Evolutionary conservation across 2,113 vertebrate genomes (phyloP).

Genomic region (Hylia prasina): DNA sequence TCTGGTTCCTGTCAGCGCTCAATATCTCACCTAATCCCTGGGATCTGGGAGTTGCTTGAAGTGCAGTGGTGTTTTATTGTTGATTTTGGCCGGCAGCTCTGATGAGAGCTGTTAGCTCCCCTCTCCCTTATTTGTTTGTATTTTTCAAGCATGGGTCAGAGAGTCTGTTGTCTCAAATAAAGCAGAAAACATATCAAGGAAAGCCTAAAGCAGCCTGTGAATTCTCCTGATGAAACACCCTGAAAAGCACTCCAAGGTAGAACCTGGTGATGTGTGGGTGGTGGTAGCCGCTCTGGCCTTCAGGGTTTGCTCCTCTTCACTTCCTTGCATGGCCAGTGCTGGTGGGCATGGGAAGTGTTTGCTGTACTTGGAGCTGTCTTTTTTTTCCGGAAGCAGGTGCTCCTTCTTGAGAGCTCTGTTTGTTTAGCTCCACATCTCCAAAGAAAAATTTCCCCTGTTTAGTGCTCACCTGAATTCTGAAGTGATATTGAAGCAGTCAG

Average conservation of each 20-base stretch:
- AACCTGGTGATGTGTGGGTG: rapidly evolving
- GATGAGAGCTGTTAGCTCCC: background rate
- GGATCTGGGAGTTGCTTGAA: background rate
- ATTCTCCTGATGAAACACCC: background rate
- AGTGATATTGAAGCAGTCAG: background rate
- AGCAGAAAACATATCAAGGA: background rate
- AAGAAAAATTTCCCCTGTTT: background rate
- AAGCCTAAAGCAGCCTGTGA: background rate
- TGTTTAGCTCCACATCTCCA: background rate
- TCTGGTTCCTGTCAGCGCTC: background rate
- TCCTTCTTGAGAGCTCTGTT: background rate
- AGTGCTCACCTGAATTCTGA: background rate
- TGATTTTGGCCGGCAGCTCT: background rate
- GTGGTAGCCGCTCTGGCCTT: background rate
- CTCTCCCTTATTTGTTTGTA: background rate
- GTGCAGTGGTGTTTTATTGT: background rate
- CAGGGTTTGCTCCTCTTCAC: background rate
- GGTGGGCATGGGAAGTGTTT: background rate
- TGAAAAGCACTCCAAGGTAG: background rate
- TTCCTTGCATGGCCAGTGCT: background rate
- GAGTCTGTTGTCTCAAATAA: background rate
- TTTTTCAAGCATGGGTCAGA: background rate
- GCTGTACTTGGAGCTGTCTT: background rate
- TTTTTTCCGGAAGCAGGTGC: background rate
- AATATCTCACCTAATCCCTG: background rate